A percentile compares a stretch with the other conserved stretches of the same genome.
These are phyloP conservation scores for Vidua chalybeata DNA, from an alignment of 2,113 vertebrate genomes.

Conservation along the genomic window DNA sequence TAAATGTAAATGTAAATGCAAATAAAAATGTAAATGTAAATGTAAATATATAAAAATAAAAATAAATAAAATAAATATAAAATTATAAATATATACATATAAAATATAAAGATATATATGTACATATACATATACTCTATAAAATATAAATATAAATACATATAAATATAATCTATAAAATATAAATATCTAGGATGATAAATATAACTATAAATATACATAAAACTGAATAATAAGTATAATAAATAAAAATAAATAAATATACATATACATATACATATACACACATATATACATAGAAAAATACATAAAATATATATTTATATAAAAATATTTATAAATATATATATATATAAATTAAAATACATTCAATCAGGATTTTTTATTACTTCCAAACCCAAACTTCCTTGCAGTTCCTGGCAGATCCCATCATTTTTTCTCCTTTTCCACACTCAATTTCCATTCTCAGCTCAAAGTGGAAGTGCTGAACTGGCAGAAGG, in stretches of 20 bases:
- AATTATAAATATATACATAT: no score
- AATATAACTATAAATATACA: neutral
- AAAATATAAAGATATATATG: neutral
- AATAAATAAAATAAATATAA: no score
- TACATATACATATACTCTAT: neutral
- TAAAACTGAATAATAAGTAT: no score
- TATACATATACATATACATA: neutral
- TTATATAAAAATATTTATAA: neutral
- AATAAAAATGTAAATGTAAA: neutral
- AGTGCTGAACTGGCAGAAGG: conserved; percentile 7
- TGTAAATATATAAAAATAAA: no score
- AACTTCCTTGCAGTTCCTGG: neutral
- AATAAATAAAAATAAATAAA: no score
- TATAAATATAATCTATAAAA: no score
- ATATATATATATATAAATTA: neutral
- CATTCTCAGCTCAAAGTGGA: neutral
- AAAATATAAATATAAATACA: neutral
- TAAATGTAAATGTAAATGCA: neutral
- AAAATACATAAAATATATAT: neutral
- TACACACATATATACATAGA: neutral
- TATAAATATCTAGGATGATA: neutral
- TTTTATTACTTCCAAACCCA: neutral
- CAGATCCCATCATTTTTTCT: neutral
- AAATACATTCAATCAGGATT: neutral
- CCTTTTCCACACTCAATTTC: neutral